Evolutionary conservation across 2,888 invertebrate genomes (phyloP).

Genomic region (Apodemia zela): DNA sequence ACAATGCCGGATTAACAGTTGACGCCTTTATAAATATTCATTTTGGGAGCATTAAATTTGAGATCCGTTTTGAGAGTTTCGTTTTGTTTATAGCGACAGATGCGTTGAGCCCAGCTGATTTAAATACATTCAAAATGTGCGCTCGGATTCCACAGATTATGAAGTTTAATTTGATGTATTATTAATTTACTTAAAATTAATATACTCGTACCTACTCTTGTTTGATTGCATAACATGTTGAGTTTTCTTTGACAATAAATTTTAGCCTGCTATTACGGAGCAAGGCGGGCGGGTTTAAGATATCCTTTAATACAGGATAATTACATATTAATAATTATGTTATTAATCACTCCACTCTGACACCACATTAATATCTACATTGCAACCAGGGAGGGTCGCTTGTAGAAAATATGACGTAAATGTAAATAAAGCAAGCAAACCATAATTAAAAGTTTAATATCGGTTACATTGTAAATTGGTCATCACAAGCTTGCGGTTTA

Average conservation of each 20-base stretch:
- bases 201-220: not conserved
- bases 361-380: too few species aligned
- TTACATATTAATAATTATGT: too few species aligned
- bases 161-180: slow-evolving; percentile 11
- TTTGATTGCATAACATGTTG: too few species aligned
- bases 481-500: slow-evolving; percentile 59
- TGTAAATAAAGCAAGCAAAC: not conserved
- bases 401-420: not conserved
- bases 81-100: slow-evolving; percentile 69
- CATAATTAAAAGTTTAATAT: slow-evolving; percentile 37
- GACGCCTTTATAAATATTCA: slow-evolving; percentile 80
- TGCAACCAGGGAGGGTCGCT: too few species aligned
- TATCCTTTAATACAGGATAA: too few species aligned
- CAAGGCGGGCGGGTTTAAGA: too few species aligned
- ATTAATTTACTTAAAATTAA: slow-evolving; percentile 5
- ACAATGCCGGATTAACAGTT: slow-evolving; percentile 75
- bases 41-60: slow-evolving; percentile 61
- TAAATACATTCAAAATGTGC: slow-evolving; percentile 24
- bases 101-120: slow-evolving; percentile 44
- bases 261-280: too few species aligned
- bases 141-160: slow-evolving; percentile 6
- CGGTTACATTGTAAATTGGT: slow-evolving; percentile 53
- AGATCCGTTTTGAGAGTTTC: slow-evolving; percentile 52
- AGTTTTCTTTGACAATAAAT: too few species aligned
- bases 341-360: too few species aligned